These are phyloP conservation scores for Hiodon alosoides DNA, from an alignment of 2,113 vertebrate species.

Conservation along the genomic window DNA sequence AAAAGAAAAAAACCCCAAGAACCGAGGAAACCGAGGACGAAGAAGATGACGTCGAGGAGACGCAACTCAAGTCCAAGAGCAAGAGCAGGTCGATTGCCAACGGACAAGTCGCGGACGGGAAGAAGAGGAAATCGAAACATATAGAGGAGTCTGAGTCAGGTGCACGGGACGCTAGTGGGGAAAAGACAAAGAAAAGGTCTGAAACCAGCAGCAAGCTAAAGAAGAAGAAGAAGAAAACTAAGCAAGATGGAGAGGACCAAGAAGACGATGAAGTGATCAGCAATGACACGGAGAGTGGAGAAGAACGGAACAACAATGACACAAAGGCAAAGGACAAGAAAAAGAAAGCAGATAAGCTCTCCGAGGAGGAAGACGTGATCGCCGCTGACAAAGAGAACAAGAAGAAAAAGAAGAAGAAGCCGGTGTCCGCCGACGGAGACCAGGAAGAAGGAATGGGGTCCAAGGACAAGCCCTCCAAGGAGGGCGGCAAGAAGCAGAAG, in stretches of 20 bases:
- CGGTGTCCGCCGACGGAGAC: slow-evolving; percentile 43
- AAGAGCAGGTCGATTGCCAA: slow-evolving; percentile 30
- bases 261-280: slow-evolving; percentile 35
- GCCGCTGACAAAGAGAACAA: slow-evolving; percentile 47
- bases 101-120: slow-evolving; percentile 34
- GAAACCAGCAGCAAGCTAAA: slow-evolving; percentile 24
- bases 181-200: slow-evolving; percentile 38
- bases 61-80: slow-evolving; percentile 48
- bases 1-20: slow-evolving; percentile 70
- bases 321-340: slow-evolving; percentile 58
- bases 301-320: slow-evolving; percentile 67
- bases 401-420: slow-evolving; percentile 40
- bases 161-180: slow-evolving; percentile 30
- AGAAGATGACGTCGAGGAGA: slow-evolving; percentile 56
- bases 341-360: slow-evolving; percentile 51
- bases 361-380: slow-evolving; percentile 50
- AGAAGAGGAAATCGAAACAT: slow-evolving; percentile 41
- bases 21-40: slow-evolving; percentile 59
- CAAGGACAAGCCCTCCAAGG: slow-evolving; percentile 53
- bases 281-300: slow-evolving; percentile 24
- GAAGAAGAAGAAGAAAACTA: slow-evolving; percentile 47
- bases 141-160: slow-evolving; percentile 21
- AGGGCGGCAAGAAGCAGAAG: slow-evolving; percentile 62
- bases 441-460: slow-evolving; percentile 57
- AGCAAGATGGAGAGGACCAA: slow-evolving; percentile 31